Base-by-base conservation (phyloP, 2,888 invertebrate genomes). In the Hypercompe scribonia region DNA sequence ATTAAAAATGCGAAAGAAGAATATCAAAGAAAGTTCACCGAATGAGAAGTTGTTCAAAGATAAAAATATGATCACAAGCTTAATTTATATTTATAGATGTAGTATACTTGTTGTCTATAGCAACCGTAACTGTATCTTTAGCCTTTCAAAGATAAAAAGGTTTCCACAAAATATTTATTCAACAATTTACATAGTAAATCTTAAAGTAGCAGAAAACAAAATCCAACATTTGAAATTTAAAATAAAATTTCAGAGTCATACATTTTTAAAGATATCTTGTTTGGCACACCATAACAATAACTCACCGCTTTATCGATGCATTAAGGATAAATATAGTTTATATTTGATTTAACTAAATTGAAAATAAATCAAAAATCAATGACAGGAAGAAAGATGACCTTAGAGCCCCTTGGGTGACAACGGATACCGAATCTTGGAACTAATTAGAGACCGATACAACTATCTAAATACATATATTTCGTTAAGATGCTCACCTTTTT, bases 351-450 rank as follows among this genome's bases (percentile, higher is more conserved):
- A 58, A 58, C 54, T 58, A n/a, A 13, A 58, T 13, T 28, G n/a
- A 3, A 54, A 24, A n/a, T 11, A n/a, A n/a, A 58, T 28, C 28
- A 28, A 58, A 54, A 58, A 13, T 58, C 54, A 58, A 28, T 58
- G 28, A 3, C 54, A 3, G 3, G 0, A 28, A 28, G 10, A 3
- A 58, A 28, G 15, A 58, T 5, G 28, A 58, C 67, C 24, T 34
- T 33, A 7, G 24, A n/a, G 33, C 1, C 18, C 10, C 10, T 3
- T n/a, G 28, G 21, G 36, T 4, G 28, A 18, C 15, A 34, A 28
- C 50, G 63, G 28, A 68, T 63, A 68, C 24, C 31, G 64, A 33
- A 73, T 69, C 72, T 33, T 65, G 31, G 65, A 73, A 73, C 69
- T 73, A 69, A 73, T 73, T 69, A 69, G n/a, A 42, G 63, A n/a